These are phyloP conservation scores for Otis tarda DNA, from an alignment of 2,113 vertebrate genomes.

Conservation along the genomic window DNA sequence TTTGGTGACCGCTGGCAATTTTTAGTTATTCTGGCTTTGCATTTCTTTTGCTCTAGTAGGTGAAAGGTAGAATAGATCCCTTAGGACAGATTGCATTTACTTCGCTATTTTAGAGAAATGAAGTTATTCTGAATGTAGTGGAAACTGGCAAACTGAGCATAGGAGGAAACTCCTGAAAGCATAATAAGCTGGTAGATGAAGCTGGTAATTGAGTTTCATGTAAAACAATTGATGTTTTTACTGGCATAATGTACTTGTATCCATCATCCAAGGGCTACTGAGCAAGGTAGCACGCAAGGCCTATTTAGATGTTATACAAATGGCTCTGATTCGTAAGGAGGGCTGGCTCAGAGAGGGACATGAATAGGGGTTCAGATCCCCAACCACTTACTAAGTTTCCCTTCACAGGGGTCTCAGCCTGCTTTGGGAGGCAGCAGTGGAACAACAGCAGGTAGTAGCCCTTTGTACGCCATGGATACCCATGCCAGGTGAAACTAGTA, in stretches of 20 bases:
- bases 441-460: neutral
- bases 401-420: neutral
- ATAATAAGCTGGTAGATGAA: neutral
- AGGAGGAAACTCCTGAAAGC: slow-evolving; percentile 9
- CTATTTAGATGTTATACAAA: neutral
- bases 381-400: neutral
- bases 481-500: neutral
- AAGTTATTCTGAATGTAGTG: slow-evolving; percentile 9
- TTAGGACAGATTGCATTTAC: neutral
- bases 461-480: neutral
- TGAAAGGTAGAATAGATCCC: neutral
- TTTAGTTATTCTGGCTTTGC: neutral
- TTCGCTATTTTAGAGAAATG: neutral
- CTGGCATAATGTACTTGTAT: neutral
- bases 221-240: neutral
- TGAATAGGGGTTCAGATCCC: neutral
- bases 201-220: neutral
- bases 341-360: neutral
- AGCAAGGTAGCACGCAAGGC: neutral
- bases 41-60: neutral
- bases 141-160: slow-evolving; percentile 23
- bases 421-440: neutral
- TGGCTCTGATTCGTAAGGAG: neutral
- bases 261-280: neutral
- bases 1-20: neutral